phyloP scores from a whole-genome alignment of 2,113 vertebrate species.

The Syrrhaptes paradoxus region DNA sequence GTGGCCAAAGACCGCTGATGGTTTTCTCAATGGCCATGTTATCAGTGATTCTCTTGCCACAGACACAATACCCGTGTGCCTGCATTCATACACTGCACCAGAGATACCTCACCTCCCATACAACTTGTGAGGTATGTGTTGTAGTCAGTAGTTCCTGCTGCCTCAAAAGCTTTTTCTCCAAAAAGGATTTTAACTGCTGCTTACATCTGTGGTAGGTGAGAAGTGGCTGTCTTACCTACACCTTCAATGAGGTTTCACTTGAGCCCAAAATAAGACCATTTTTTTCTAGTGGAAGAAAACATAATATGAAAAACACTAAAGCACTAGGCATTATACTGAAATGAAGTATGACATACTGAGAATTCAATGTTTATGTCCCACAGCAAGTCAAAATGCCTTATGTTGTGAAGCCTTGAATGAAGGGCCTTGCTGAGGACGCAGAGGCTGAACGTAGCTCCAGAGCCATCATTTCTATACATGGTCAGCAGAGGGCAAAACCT shows the following conservation, averaged over 20 bases:
- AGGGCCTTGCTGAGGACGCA: neutral
- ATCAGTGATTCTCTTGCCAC: neutral
- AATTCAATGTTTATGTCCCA: neutral
- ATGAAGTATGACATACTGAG: neutral
- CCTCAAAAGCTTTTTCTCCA: neutral
- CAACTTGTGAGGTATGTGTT: neutral
- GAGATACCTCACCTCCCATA: neutral
- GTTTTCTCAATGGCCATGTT: neutral
- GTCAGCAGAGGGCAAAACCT: neutral
- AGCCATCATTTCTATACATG: neutral
- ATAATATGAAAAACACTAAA: neutral
- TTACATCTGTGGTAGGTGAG: neutral
- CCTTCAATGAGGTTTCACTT: neutral
- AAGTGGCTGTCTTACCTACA: neutral
- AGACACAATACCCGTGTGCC: neutral
- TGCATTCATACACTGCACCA: neutral
- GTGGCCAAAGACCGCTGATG: neutral
- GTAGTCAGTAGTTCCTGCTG: neutral
- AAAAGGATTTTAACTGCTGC: neutral
- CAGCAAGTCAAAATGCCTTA: neutral
- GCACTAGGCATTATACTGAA: neutral
- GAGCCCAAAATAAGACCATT: neutral
- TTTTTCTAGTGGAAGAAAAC: neutral
- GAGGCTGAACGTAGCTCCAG: neutral
- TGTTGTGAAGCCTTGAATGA: neutral